Evolutionary conservation across 2,888 invertebrate genomes (phyloP).

Genomic region (Hoplodrina ambigua): DNA sequence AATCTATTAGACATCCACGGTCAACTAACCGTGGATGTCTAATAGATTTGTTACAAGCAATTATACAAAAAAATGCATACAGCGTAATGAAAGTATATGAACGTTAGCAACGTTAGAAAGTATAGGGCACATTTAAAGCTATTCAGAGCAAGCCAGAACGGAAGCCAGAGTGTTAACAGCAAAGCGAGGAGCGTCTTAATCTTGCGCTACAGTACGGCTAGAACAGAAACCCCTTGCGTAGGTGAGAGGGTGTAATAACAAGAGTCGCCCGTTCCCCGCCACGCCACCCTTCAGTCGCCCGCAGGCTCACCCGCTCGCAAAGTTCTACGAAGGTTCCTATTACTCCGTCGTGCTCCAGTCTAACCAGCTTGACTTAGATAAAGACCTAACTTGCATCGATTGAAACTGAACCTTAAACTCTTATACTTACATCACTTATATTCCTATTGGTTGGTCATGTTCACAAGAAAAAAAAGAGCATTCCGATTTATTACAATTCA

Average conservation of each 20-base stretch:
- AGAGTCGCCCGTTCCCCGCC: slow-evolving; percentile 77
- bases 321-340: slow-evolving; percentile 86
- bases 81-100: slow-evolving; percentile 54
- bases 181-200: slow-evolving; percentile 87
- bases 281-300: slow-evolving; percentile 78
- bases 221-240: slow-evolving; percentile 85
- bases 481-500: slow-evolving; percentile 8
- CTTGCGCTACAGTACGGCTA: slow-evolving; percentile 85
- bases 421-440: slow-evolving; percentile 71
- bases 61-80: too few species aligned
- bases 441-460: slow-evolving; percentile 67
- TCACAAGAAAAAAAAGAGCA: slow-evolving; percentile 50
- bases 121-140: slow-evolving; percentile 73
- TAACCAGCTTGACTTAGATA: slow-evolving; percentile 84
- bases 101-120: slow-evolving; percentile 73
- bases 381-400: slow-evolving; percentile 79
- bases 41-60: background rate
- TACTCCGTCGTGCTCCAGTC: slow-evolving; percentile 82
- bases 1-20: too few species aligned
- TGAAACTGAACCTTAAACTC: slow-evolving; percentile 79
- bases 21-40: background rate
- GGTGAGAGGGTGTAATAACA: slow-evolving; percentile 90
- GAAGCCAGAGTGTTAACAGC: slow-evolving; percentile 83
- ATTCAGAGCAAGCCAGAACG: slow-evolving; percentile 79
- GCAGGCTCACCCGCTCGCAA: slow-evolving; percentile 81